Percentiles rank a stretch among this genome's conserved stretches.
phyloP scores from a whole-genome alignment of 2,113 vertebrate genomes.

The Odontophorus gujanensis region DNA sequence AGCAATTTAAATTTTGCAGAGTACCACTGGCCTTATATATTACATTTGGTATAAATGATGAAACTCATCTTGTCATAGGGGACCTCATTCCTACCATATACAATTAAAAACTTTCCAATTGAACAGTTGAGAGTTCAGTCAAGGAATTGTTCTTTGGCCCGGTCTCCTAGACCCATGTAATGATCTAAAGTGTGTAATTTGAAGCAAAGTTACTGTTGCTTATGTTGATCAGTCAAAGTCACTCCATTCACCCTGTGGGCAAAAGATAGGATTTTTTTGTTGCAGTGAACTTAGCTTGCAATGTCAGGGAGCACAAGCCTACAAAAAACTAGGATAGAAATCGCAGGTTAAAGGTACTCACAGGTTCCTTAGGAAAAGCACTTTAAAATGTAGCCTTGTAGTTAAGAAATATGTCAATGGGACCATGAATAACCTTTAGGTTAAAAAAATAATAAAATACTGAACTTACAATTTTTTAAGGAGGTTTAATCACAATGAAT shows the following conservation, averaged over 20 bases:
- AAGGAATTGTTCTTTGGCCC: background rate
- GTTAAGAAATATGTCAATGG: background rate
- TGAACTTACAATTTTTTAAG: background rate
- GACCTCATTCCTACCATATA: background rate
- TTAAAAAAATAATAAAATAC: accelerated
- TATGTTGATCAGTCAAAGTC: background rate
- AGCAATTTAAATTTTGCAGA: background rate
- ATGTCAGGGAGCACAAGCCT: background rate
- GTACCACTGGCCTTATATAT: background rate
- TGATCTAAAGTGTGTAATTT: background rate
- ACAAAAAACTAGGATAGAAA: background rate
- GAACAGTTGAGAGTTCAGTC: background rate
- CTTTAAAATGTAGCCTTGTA: background rate
- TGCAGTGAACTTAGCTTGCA: background rate
- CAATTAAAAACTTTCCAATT: background rate
- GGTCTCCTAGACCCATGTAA: background rate
- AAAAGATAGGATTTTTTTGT: background rate
- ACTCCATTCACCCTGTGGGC: background rate
- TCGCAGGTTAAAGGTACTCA: background rate
- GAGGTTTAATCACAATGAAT: background rate
- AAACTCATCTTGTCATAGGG: background rate
- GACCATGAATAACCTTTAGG: background rate
- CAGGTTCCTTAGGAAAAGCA: background rate
- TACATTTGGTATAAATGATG: background rate
- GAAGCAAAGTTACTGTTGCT: background rate